Conservation (phyloP, 2,113 vertebrate genomes). For the Calidris pugnax region DNA sequence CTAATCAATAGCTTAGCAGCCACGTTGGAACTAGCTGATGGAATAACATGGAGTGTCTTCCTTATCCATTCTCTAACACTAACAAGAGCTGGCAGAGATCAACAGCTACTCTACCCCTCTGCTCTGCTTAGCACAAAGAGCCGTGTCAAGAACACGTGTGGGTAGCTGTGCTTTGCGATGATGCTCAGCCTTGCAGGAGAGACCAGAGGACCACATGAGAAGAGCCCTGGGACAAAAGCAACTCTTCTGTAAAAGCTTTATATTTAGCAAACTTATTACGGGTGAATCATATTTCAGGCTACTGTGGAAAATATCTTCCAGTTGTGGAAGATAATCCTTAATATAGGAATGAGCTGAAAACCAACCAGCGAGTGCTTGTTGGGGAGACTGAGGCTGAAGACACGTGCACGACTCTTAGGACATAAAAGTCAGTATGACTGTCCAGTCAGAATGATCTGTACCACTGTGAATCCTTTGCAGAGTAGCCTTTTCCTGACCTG, state of each 20-base stretch:
- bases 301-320: not conserved
- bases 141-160: not conserved
- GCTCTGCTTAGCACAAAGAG: not conserved
- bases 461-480: not conserved
- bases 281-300: not conserved
- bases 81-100: not conserved
- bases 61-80: not conserved
- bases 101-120: not conserved
- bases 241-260: not conserved
- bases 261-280: not conserved
- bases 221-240: not conserved
- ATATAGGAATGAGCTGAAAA: not conserved
- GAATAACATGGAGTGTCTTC: not conserved
- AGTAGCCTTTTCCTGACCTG: not conserved
- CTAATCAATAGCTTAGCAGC: not conserved
- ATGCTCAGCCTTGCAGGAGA: not conserved
- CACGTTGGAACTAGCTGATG: not conserved
- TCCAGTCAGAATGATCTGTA: not conserved
- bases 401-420: fast-evolving
- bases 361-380: not conserved
- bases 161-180: not conserved
- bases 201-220: not conserved
- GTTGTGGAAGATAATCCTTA: not conserved
- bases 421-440: fast-evolving
- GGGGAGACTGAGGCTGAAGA: not conserved